Evolutionary conservation across 2,888 invertebrate species (phyloP).

Genomic region (Mayetiola destructor): DNA sequence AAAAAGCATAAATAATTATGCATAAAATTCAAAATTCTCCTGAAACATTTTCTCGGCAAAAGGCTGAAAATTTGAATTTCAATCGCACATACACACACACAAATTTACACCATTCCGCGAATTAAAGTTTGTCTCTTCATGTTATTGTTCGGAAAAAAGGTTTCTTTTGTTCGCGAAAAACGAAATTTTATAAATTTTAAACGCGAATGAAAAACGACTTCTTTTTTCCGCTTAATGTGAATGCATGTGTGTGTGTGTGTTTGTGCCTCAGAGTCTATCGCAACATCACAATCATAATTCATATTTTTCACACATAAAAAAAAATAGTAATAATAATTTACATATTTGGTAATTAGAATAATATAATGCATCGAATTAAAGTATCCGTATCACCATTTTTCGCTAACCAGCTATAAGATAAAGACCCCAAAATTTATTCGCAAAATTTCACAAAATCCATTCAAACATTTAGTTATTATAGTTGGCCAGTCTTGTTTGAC

Average conservation of each 20-base stretch:
- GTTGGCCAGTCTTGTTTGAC: too few species aligned
- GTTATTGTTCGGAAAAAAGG: too few species aligned
- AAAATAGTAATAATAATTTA: constrained; percentile 5
- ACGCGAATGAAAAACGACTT: too few species aligned
- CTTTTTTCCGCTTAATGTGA: too few species aligned
- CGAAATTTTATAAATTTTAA: too few species aligned
- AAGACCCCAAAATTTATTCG: too few species aligned
- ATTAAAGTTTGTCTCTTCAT: too few species aligned
- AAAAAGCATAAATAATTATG: constrained; percentile 6
- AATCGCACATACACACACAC: not conserved
- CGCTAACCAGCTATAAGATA: too few species aligned
- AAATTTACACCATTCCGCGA: not conserved
- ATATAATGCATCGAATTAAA: constrained; percentile 7
- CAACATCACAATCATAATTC: constrained; percentile 8
- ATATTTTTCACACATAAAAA: constrained; percentile 1
- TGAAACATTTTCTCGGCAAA: too few species aligned
- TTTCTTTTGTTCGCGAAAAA: too few species aligned
- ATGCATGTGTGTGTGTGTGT: not conserved
- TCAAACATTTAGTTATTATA: too few species aligned
- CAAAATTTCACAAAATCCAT: too few species aligned
- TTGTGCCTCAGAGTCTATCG: not conserved
- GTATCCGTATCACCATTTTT: constrained; percentile 6
- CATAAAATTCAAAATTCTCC: constrained; percentile 3
- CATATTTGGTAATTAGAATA: constrained; percentile 11
- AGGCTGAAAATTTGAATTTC: not conserved